Evolutionary conservation across 2,113 vertebrate species (phyloP), one percentile per base, ranked within the genome.

Genomic region (Halichoerus grypus): DNA sequence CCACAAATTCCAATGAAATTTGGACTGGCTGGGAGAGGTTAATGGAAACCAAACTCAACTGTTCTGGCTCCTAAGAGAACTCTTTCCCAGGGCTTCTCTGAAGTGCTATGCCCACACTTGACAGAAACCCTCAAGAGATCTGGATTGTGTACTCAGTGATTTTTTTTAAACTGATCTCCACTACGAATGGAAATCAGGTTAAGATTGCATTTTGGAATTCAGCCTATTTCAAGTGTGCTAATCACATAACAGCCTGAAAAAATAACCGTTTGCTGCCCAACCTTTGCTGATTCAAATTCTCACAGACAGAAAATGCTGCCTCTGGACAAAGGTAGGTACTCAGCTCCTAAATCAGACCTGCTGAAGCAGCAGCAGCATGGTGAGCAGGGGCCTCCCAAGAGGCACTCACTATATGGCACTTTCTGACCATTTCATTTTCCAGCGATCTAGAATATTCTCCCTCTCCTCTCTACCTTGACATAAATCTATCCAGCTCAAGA

Each of bases 111-210:
- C 49, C 65, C 7, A 49, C 28, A 93, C 15, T 33, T 55, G 42
- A 85, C 39, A 93, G 83, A 92, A 94, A 65, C 26, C 42, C 49
- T 97, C 55, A 55, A 85, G 77, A 89, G 81, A 67, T 49, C 21
- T 49, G 19, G 71, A 46, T 8, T 88, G 42, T 42, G 26, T 18
- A 82, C 18, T 55, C 55, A 90, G 53, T 61, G 67, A 85, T 91
- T 94, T 42, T 42, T n/a, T 96, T 94, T 59, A 76, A 97, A 87
- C n/a, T 15, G 42, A 24, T 77, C 69, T 80, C 89, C 31, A 76
- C 18, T 76, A 24, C 63, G 57, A 84, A 96, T 59, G 28, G 65
- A 97, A 97, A 94, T 97, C 95, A 94, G 46, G 65, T 92, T 77
- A 92, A 67, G 59, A 93, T 2, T 86, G 83, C 21, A 85, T 76